phyloP scores from a whole-genome alignment of 1,140 invertebrate genomes.

The Penaeus indicus region DNA sequence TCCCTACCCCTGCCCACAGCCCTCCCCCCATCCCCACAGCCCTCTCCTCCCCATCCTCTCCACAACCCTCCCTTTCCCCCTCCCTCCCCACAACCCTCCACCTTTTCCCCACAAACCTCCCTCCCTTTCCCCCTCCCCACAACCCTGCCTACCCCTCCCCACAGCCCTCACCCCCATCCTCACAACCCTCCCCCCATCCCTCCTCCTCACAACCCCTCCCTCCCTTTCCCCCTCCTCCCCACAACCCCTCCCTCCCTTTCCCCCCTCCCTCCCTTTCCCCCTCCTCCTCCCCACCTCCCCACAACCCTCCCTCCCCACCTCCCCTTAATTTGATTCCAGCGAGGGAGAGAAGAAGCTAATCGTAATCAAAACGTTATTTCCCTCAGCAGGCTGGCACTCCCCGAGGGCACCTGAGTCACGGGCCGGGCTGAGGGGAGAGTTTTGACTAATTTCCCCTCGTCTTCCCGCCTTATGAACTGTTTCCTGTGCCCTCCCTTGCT shows the following conservation, averaged over 20 bases:
- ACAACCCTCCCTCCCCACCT: background rate
- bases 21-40: too few species aligned
- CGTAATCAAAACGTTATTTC: conserved; percentile 50
- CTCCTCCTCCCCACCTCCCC: background rate
- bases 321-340: conserved; percentile 6
- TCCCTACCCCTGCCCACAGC: too few species aligned
- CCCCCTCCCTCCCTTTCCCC: too few species aligned
- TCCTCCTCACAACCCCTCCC: background rate
- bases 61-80: too few species aligned
- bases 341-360: conserved; percentile 36
- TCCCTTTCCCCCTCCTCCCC: background rate
- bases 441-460: conserved; percentile 44
- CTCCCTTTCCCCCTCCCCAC: background rate
- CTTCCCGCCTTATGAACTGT: background rate
- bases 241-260: too few species aligned
- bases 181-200: too few species aligned
- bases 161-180: too few species aligned
- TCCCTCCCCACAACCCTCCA: background rate
- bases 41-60: too few species aligned
- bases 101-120: conserved; percentile 3
- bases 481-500: background rate
- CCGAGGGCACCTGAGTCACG: conserved; percentile 18
- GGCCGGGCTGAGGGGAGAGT: conserved; percentile 10
- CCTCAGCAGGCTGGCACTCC: conserved; percentile 26
- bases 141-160: too few species aligned